Conservation (phyloP, 2,113 vertebrate species). For the Leptobrachium ailaonicum region DNA sequence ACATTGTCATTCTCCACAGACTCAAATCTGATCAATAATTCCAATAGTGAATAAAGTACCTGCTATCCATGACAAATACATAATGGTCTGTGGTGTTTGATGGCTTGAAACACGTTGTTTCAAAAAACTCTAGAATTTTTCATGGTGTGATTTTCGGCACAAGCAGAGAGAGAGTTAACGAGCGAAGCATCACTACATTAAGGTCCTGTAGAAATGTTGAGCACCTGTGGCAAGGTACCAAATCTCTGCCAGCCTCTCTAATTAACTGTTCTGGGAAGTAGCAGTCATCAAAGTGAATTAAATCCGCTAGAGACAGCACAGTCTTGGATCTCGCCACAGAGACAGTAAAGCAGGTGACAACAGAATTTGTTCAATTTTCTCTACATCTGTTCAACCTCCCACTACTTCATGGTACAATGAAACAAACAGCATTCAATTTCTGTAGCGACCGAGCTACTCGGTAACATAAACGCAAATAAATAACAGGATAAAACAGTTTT, state of each 20-base stretch:
- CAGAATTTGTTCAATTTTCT: slow-evolving; percentile 46
- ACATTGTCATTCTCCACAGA: too few species aligned
- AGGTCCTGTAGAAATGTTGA: slow-evolving; percentile 54
- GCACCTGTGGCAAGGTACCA: slow-evolving; percentile 59
- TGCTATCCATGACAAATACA: too few species aligned
- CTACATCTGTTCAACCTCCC: slow-evolving; percentile 45
- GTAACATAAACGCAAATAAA: slow-evolving; percentile 18
- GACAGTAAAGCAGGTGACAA: slow-evolving; percentile 43
- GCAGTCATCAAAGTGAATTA: slow-evolving; percentile 54
- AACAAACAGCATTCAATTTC: slow-evolving; percentile 35
- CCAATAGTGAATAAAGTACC: too few species aligned
- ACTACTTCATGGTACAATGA: slow-evolving; percentile 48
- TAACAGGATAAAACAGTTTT: not conserved
- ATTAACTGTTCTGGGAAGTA: slow-evolving; percentile 64
- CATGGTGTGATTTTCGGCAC: not conserved
- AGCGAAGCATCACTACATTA: slow-evolving; percentile 53
- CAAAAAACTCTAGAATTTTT: not conserved
- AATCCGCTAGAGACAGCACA: slow-evolving; percentile 48
- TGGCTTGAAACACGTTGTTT: not conserved
- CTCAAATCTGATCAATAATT: too few species aligned
- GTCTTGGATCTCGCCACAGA: slow-evolving; percentile 36
- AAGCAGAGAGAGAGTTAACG: slow-evolving; percentile 20
- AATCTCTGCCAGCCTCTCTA: slow-evolving; percentile 55
- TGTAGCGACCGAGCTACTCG: slow-evolving; percentile 32
- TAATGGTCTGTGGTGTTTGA: too few species aligned